These are phyloP conservation scores for Peromyscus aztecus DNA, from an alignment of 2,797 vertebrate species.

Conservation along the genomic window DNA sequence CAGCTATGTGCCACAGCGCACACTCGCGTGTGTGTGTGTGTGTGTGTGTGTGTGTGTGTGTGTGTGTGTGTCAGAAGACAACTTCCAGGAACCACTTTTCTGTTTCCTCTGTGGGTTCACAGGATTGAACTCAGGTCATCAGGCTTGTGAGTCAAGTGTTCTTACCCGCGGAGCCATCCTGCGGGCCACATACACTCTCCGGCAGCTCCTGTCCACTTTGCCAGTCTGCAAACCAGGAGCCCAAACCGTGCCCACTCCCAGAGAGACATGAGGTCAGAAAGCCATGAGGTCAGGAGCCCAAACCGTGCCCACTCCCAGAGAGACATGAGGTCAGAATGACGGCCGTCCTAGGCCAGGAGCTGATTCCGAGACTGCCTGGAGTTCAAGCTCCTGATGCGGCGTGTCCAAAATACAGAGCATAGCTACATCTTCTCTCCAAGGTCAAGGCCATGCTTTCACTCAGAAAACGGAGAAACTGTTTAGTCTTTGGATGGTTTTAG, in stretches of 20 bases:
- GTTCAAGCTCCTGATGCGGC: not conserved
- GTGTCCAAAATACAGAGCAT: not conserved
- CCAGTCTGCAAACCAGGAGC: not conserved
- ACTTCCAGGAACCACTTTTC: not conserved
- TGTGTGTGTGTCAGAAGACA: not conserved
- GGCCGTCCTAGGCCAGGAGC: not conserved
- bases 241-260: fast-evolving
- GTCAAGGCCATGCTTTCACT: not conserved
- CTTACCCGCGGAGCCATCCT: not conserved
- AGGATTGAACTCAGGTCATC: not conserved
- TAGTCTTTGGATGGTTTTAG: not conserved
- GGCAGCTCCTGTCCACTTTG: not conserved
- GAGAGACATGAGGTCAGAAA: not conserved
- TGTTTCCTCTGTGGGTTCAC: not conserved
- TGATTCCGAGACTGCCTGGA: not conserved
- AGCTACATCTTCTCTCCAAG: not conserved
- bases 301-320: fast-evolving
- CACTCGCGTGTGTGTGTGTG: not conserved
- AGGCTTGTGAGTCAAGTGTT: not conserved
- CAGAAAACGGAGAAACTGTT: not conserved
- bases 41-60: not conserved
- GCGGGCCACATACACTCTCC: too few species aligned
- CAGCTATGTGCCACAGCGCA: not conserved
- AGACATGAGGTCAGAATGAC: not conserved
- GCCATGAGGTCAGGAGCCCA: too few species aligned